phyloP scores from a whole-genome alignment of 2,113 vertebrate genomes.

The Nothocercus julius region DNA sequence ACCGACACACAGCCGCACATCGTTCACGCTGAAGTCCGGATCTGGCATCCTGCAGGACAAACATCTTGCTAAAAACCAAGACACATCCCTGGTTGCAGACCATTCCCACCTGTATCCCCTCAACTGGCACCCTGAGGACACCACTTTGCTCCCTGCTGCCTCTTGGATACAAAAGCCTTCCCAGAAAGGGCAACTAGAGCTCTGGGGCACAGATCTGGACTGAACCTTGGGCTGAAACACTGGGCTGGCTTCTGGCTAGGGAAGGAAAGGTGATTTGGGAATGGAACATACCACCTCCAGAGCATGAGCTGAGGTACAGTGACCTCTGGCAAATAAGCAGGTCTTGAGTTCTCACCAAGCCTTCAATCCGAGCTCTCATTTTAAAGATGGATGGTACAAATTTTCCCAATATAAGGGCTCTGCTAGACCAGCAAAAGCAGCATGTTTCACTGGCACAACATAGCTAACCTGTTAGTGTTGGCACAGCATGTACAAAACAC shows the following conservation, averaged over 20 bases:
- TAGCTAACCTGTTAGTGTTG: slow-evolving; percentile 25
- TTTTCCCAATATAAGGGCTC: background rate
- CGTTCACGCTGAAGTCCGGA: slow-evolving; percentile 94
- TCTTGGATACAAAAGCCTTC: background rate
- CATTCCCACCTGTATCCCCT: background rate
- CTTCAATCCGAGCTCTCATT: background rate
- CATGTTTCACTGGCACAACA: background rate
- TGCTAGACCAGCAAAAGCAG: background rate
- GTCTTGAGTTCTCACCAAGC: background rate
- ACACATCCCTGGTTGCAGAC: background rate
- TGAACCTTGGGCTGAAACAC: background rate
- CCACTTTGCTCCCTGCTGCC: background rate
- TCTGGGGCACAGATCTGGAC: background rate
- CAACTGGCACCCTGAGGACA: background rate
- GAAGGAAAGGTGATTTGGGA: background rate
- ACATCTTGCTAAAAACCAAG: slow-evolving; percentile 10
- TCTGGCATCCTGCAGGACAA: slow-evolving; percentile 92
- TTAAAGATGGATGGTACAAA: background rate
- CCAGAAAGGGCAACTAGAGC: background rate
- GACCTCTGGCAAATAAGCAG: background rate
- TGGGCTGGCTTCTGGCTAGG: background rate
- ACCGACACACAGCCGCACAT: slow-evolving; percentile 97
- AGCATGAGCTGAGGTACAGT: background rate
- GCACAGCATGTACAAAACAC: background rate
- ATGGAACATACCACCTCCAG: background rate